Percentiles rank a stretch among this genome's conserved stretches.
phyloP scores from a whole-genome alignment of 2,113 vertebrate species.

The Oncorhynchus clarkii region DNA sequence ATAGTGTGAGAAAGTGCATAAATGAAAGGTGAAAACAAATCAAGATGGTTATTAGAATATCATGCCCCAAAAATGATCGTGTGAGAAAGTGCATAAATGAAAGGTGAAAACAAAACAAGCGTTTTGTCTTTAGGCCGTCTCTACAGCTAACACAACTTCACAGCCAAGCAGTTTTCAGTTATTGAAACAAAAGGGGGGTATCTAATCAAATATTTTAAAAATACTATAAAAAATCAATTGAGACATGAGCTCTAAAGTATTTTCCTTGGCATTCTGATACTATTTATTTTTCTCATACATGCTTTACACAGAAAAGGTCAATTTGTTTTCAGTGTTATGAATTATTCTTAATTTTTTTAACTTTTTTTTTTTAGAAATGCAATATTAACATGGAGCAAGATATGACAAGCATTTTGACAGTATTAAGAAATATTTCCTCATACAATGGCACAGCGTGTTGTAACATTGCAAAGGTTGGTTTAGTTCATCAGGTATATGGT shows the following conservation, averaged over 20 bases:
- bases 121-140: too few relatives aligned
- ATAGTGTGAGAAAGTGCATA: too few relatives aligned
- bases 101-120: too few relatives aligned
- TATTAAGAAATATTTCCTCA: conserved; percentile 74
- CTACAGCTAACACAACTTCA: neutral
- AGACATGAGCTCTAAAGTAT: neutral
- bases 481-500: conserved; percentile 75
- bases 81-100: too few relatives aligned
- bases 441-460: conserved; percentile 74
- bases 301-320: conserved; percentile 76
- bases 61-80: too few relatives aligned
- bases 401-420: conserved; percentile 76
- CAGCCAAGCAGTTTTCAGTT: conserved; percentile 45
- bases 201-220: conserved; percentile 19
- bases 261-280: conserved; percentile 51
- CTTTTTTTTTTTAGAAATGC: conserved; percentile 52
- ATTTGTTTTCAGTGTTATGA: conserved; percentile 72
- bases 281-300: conserved; percentile 56
- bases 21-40: too few relatives aligned
- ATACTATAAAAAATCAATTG: neutral
- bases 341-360: neutral
- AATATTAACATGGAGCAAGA: conserved; percentile 75
- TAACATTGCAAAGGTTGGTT: conserved; percentile 74
- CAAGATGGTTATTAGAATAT: too few relatives aligned
- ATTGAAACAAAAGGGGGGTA: conserved; percentile 57